Evolutionary conservation across 2,113 vertebrate genomes (phyloP).

Genomic region (Brachypodius melanocephalos): DNA sequence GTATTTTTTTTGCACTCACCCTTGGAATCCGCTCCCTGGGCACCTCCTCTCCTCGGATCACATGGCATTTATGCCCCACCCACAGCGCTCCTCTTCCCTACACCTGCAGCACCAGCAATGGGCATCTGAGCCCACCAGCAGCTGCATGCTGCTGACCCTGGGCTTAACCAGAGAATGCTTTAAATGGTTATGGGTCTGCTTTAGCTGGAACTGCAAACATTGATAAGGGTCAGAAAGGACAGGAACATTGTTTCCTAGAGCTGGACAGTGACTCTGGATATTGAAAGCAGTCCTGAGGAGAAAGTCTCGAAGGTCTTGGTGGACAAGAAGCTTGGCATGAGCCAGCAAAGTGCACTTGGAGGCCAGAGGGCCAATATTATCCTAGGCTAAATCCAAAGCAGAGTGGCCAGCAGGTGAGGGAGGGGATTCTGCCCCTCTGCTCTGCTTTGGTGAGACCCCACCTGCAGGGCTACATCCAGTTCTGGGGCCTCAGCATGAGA

Average conservation of each 20-base stretch:
- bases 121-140: background rate
- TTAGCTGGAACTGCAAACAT: background rate
- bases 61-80: rapidly evolving
- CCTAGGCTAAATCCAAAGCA: background rate
- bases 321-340: background rate
- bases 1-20: background rate
- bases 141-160: background rate
- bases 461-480: background rate
- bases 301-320: background rate
- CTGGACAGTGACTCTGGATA: background rate
- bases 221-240: background rate
- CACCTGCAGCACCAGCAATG: background rate
- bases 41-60: rapidly evolving
- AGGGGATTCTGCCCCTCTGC: background rate
- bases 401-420: rapidly evolving
- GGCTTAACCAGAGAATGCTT: background rate
- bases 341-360: background rate
- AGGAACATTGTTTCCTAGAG: background rate
- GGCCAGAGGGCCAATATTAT: rapidly evolving
- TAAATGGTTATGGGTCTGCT: background rate
- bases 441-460: background rate
- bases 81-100: rapidly evolving
- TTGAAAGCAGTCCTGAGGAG: background rate
- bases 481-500: background rate
- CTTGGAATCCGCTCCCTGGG: rapidly evolving